Evolutionary conservation across 1,140 invertebrate species (phyloP).

Genomic region (Schlechtendalia chinensis): DNA sequence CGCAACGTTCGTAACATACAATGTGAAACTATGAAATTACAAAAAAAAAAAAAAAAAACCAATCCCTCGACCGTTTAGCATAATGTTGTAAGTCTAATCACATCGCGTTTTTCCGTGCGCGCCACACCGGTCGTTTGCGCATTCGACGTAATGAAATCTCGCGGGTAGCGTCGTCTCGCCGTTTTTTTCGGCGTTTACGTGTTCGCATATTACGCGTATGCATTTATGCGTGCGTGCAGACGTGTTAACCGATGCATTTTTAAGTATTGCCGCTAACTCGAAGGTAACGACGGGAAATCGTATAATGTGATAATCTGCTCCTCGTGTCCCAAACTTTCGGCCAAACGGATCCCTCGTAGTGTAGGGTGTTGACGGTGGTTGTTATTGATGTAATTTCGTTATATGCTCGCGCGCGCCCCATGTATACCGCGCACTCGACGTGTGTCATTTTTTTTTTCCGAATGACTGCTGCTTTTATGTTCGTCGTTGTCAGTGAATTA

Average conservation of each 20-base stretch:
- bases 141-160: background rate
- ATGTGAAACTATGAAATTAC: no score
- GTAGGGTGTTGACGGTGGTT: background rate
- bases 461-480: conserved; percentile 12
- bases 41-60: no score
- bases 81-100: no score
- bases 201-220: no score
- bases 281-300: conserved; percentile 5
- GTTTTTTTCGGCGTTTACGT: background rate
- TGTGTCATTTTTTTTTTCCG: conserved; percentile 39
- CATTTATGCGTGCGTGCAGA: no score
- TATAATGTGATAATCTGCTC: conserved; percentile 27
- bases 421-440: background rate
- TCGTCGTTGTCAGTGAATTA: conserved; percentile 33
- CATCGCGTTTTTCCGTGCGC: no score
- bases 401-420: conserved; percentile 21
- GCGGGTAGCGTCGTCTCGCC: background rate
- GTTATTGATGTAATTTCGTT: conserved; percentile 36
- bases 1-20: no score
- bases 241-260: conserved; percentile 10
- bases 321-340: background rate
- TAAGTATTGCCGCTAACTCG: conserved; percentile 23
- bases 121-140: no score
- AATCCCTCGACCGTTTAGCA: no score
- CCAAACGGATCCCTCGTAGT: background rate